Evolutionary conservation across 2,797 vertebrate genomes (phyloP).

Genomic region (Cynodonichthys magdalenae): DNA sequence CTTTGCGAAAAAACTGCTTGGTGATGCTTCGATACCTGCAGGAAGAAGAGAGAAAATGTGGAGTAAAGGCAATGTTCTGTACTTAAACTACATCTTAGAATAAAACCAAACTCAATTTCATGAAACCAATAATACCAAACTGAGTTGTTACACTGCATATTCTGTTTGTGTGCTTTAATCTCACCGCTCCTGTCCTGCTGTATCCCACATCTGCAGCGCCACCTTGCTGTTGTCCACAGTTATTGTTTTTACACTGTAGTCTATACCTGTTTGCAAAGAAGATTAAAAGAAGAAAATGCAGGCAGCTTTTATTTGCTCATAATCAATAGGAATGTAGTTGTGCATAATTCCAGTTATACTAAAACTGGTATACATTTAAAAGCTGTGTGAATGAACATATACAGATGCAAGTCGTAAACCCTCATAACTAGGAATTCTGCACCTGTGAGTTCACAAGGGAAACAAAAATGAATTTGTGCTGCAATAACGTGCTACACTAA

Average conservation of each 20-base stretch:
- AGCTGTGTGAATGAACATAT: no score
- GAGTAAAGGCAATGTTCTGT: not conserved
- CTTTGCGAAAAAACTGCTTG: conserved; percentile 96
- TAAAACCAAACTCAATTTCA: not conserved
- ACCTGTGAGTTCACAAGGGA: not conserved
- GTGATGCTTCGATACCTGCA: conserved; percentile 93
- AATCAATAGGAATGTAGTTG: not conserved
- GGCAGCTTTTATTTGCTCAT: not conserved
- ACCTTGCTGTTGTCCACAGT: conserved; percentile 85
- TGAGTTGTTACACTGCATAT: not conserved
- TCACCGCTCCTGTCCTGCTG: conserved; percentile 93
- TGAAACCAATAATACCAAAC: not conserved
- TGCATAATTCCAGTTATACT: not conserved
- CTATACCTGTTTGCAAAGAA: conserved; percentile 83
- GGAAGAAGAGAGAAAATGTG: not conserved
- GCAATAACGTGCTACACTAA: conserved; percentile 14
- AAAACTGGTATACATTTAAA: no score
- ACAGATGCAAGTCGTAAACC: no score
- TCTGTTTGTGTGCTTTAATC: not conserved
- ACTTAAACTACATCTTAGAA: not conserved
- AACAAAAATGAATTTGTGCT: no score
- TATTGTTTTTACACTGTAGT: conserved; percentile 93
- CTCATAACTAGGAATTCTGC: no score
- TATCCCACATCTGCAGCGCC: conserved; percentile 94
- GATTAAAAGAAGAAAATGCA: not conserved